Evolutionary conservation across 2,113 vertebrate genomes (phyloP).

Genomic region (Mionectes macconnelli): DNA sequence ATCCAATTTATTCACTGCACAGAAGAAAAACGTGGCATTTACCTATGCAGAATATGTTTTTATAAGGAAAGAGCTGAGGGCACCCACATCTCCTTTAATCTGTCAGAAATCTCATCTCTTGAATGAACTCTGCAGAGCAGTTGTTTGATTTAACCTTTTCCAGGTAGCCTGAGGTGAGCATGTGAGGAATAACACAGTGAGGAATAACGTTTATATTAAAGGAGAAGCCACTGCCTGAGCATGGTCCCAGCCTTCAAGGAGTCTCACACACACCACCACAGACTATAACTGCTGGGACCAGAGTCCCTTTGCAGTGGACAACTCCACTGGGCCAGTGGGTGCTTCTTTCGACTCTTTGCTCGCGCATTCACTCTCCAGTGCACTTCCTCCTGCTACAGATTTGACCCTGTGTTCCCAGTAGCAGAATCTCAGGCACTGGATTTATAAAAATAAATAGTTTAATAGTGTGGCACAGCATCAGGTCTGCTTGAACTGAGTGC

Average conservation of each 20-base stretch:
- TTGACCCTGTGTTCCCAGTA: background rate
- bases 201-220: background rate
- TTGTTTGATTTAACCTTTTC: background rate
- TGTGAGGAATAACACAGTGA: background rate
- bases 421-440: background rate
- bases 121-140: background rate
- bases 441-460: background rate
- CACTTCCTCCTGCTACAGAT: background rate
- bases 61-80: background rate
- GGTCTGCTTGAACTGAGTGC: background rate
- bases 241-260: background rate
- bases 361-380: background rate
- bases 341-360: background rate
- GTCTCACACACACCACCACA: background rate
- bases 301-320: background rate
- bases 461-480: background rate
- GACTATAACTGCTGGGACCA: background rate
- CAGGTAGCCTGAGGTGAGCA: background rate
- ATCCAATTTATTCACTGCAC: background rate
- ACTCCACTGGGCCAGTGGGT: background rate
- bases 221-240: background rate
- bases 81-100: background rate
- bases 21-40: background rate
- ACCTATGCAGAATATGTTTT: background rate
- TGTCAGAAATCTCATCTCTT: background rate